Evolutionary conservation across 1,140 invertebrate genomes (phyloP).

Genomic region (Subanguina moxae): DNA sequence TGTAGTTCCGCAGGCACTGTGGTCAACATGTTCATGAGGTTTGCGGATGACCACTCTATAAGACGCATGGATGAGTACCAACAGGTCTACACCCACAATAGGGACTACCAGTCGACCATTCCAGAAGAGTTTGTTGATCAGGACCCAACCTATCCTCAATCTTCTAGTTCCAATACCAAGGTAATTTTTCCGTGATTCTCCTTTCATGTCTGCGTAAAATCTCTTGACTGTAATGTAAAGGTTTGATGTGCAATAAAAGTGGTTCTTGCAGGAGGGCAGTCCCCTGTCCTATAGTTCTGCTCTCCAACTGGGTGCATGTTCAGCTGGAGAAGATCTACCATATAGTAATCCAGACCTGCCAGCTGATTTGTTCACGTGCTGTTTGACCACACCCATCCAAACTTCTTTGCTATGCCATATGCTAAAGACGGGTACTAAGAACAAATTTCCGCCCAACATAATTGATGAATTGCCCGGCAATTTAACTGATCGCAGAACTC

Average conservation of each 20-base stretch:
- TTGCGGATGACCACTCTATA: conserved; percentile 49
- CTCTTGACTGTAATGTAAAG: neutral
- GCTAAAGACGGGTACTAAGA: conserved; percentile 41
- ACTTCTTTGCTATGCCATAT: conserved; percentile 81
- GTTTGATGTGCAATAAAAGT: conserved; percentile 11
- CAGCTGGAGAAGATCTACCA: conserved; percentile 81
- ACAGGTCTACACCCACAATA: neutral
- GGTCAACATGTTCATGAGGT: conserved; percentile 51
- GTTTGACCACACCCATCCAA: conserved; percentile 94
- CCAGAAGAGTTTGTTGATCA: conserved; percentile 10
- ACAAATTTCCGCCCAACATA: conserved; percentile 62
- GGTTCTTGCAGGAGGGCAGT: conserved; percentile 75
- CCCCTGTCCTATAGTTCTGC: neutral
- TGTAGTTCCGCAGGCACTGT: conserved; percentile 94
- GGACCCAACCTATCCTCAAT: neutral
- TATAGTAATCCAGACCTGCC: conserved; percentile 92
- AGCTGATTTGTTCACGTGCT: conserved; percentile 96
- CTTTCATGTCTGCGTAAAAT: too few relatives aligned
- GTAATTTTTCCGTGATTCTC: neutral
- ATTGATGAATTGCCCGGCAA: conserved; percentile 76
- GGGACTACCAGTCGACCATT: neutral
- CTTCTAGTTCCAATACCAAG: neutral
- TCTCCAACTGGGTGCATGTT: conserved; percentile 87
- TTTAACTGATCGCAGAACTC: conserved; percentile 86
- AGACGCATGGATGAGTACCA: conserved; percentile 26